Conservation (phyloP, 2,888 invertebrate genomes). For the Troilus luridus region DNA sequence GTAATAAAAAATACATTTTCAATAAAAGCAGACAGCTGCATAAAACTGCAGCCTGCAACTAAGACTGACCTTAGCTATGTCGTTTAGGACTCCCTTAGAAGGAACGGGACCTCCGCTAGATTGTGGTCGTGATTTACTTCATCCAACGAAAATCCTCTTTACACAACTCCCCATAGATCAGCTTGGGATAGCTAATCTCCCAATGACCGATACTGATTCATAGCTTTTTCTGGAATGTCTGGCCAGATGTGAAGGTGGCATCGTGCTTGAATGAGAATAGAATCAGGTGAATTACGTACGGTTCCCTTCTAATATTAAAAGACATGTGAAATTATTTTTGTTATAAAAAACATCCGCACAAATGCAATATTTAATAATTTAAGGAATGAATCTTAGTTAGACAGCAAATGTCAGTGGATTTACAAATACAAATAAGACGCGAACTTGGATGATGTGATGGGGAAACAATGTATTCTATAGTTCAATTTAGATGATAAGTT, state of each 20-base stretch:
- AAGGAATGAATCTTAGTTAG: no score
- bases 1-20: not conserved
- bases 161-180: constrained; percentile 25
- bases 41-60: not conserved
- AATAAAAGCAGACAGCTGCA: not conserved
- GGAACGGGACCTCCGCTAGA: constrained; percentile 5
- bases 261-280: not conserved
- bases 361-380: no score
- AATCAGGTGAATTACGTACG: no score
- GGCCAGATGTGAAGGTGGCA: not conserved
- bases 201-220: not conserved
- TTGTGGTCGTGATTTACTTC: constrained; percentile 31
- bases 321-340: no score
- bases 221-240: not conserved
- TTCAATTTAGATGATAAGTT: no score
- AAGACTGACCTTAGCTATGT: not conserved
- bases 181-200: not conserved
- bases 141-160: constrained; percentile 18
- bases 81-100: constrained; percentile 8
- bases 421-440: no score
- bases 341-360: no score
- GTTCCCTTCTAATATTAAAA: no score
- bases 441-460: no score
- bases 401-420: no score
- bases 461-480: no score